Percentiles rank a stretch among this genome's conserved stretches.
Conservation (phyloP, 2,797 vertebrate genomes). For the Champsocephalus gunnari region DNA sequence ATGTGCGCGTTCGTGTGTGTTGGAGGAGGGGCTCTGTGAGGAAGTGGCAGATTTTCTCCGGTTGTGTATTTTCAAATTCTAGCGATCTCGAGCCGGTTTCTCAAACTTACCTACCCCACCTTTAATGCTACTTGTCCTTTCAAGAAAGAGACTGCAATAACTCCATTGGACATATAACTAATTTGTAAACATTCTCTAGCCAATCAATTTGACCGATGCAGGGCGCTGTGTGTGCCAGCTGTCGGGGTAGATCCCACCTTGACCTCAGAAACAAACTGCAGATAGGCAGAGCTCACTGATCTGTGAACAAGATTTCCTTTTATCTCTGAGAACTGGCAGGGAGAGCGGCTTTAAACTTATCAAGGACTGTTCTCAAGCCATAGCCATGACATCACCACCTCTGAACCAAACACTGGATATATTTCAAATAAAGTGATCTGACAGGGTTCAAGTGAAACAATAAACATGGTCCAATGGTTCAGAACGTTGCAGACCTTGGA, state of each 20-base stretch:
- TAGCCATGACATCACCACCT: constrained; percentile 49
- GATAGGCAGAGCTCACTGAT: constrained; percentile 52
- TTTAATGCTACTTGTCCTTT: not conserved
- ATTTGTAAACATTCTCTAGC: not conserved
- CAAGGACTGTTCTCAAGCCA: constrained; percentile 46
- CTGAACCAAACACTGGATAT: constrained; percentile 7
- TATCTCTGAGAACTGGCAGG: constrained; percentile 56
- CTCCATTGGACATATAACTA: not conserved
- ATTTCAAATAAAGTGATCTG: constrained; percentile 27
- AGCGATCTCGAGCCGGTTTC: too few relatives aligned
- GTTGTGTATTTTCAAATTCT: too few relatives aligned
- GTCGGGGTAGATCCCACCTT: constrained; percentile 60
- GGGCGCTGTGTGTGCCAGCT: constrained; percentile 27
- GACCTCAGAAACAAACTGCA: constrained; percentile 44
- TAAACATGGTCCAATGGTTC: not conserved
- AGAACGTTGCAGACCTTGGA: constrained; percentile 9
- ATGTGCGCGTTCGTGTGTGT: too few relatives aligned
- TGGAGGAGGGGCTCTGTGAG: too few relatives aligned
- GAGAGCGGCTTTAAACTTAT: not conserved
- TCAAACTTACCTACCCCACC: too few relatives aligned
- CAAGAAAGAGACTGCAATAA: not conserved
- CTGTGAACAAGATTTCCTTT: constrained; percentile 54
- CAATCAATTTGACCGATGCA: constrained; percentile 21
- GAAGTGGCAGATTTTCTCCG: too few relatives aligned
- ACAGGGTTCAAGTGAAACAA: constrained; percentile 22